Conservation (phyloP, 1,140 invertebrate species). For the Calosoma granatense region DNA sequence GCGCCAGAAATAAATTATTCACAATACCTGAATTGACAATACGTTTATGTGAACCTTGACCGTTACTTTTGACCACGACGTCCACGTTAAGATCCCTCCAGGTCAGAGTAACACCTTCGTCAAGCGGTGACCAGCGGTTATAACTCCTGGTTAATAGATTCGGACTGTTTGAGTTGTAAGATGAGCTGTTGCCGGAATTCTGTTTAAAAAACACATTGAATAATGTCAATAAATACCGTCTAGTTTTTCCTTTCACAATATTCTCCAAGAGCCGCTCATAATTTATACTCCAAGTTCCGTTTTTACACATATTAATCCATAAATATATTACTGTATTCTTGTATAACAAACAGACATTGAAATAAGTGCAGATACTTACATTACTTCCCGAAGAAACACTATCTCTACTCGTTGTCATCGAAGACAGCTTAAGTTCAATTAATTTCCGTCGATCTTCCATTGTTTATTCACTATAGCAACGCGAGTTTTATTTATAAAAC, state of each 20-base stretch:
- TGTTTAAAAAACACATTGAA: too few relatives aligned
- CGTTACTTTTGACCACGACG: slow-evolving; percentile 45
- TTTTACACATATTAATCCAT: too few relatives aligned
- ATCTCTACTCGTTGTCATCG: neutral
- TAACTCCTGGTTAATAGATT: slow-evolving; percentile 27
- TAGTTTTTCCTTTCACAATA: too few relatives aligned
- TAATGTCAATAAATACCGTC: too few relatives aligned
- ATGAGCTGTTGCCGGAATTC: neutral
- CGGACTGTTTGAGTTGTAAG: neutral
- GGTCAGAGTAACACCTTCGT: slow-evolving; percentile 54
- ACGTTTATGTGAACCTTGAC: slow-evolving; percentile 44
- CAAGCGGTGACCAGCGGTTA: slow-evolving; percentile 39
- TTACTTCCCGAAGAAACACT: neutral
- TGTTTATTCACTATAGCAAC: too few relatives aligned
- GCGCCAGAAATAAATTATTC: slow-evolving; percentile 11
- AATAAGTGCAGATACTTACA: too few relatives aligned
- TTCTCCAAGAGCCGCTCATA: too few relatives aligned
- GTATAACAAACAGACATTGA: too few relatives aligned
- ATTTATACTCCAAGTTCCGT: too few relatives aligned
- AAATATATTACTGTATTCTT: too few relatives aligned
- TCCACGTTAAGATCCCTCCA: slow-evolving; percentile 67
- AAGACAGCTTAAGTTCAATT: neutral
- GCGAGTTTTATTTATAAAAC: too few relatives aligned
- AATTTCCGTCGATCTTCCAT: neutral
- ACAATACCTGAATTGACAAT: slow-evolving; percentile 56